phyloP scores from a whole-genome alignment of 2,888 invertebrate species.

The Parnassius orleans region DNA sequence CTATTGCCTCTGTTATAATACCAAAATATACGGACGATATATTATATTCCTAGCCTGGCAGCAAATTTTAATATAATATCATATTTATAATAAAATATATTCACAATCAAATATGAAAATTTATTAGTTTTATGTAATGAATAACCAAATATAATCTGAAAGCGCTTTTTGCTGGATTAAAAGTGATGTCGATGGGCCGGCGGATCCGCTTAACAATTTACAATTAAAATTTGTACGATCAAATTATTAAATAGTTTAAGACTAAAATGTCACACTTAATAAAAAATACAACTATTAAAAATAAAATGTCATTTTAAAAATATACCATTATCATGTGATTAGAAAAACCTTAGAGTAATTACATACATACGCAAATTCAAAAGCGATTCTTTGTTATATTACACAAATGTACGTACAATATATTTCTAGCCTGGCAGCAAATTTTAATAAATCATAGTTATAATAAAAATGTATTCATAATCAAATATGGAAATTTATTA shows the following conservation, averaged over 20 bases:
- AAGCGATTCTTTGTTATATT: too few relatives aligned
- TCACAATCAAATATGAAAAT: slow-evolving; percentile 9
- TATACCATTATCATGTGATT: too few relatives aligned
- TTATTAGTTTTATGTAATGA: neutral
- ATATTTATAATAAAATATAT: slow-evolving; percentile 1
- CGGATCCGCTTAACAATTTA: slow-evolving; percentile 37
- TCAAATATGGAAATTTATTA: slow-evolving; percentile 1
- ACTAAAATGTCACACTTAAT: neutral
- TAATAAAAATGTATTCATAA: slow-evolving; percentile 5
- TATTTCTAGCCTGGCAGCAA: slow-evolving; percentile 9
- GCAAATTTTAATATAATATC: neutral
- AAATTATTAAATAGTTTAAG: neutral
- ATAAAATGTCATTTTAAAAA: neutral
- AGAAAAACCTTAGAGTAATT: too few relatives aligned
- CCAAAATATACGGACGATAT: neutral
- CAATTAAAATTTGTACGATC: neutral
- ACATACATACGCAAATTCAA: too few relatives aligned
- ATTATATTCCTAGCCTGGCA: slow-evolving; percentile 11
- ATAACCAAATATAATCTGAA: slow-evolving; percentile 2
- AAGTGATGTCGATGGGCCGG: slow-evolving; percentile 36
- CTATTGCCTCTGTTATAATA: too few relatives aligned
- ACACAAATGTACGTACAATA: neutral
- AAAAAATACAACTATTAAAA: slow-evolving; percentile 20
- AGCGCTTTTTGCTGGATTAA: slow-evolving; percentile 7
- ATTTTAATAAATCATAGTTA: neutral